Base-by-base conservation (phyloP, 2,888 invertebrate species). In the Erpobdella octoculata region DNA sequence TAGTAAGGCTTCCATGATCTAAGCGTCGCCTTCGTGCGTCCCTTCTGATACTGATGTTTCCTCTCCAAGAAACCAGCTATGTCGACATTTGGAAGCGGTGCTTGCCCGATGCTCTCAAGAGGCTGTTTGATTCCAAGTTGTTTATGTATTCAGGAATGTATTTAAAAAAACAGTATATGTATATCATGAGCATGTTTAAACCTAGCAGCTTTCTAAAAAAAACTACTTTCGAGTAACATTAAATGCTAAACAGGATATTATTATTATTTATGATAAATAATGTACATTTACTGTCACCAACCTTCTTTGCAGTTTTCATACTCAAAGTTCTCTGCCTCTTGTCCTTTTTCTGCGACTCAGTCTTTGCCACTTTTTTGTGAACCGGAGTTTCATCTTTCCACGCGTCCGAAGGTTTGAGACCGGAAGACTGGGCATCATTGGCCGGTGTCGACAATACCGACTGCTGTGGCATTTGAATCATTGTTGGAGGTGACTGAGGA, bases 1-100 rank as follows among this genome's bases (percentile, higher is more conserved):
- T 95, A 92, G 85, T 91, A 92, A 71, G 88, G 88, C 79, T 95
- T 93, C 98, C 98, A 98, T 0, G 93, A 92, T 5, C 72, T 64
- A 33, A 70, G 91, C 0, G 95, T 90, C 0, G 97, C 94, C 77
- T 92, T 89, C 84, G 93, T 94, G 21, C 93, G 94, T 12, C 95
- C 95, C 74, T 90, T 89, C 73, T 92, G 92, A 0, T 93, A 86
- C 78, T 95, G 92, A 81, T 97, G 96, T 83, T 98, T 98, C 69
- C 97, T 88, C 77, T 97, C 97, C 71, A 98, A 83, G 78, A 88
- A 86, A 76, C 93, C 93, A 84, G 93, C 91, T 58, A 94, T 91
- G 83, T 93, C 94, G 0, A 92, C 91, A 0, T 93, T 92, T 4
- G 93, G 93, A 74, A 93, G 81, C 73, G 83, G 81, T 18, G 82